Evolutionary conservation across 2,797 vertebrate genomes (phyloP), one percentile per base, ranked within the genome.

Genomic region (Limosa lapponica): DNA sequence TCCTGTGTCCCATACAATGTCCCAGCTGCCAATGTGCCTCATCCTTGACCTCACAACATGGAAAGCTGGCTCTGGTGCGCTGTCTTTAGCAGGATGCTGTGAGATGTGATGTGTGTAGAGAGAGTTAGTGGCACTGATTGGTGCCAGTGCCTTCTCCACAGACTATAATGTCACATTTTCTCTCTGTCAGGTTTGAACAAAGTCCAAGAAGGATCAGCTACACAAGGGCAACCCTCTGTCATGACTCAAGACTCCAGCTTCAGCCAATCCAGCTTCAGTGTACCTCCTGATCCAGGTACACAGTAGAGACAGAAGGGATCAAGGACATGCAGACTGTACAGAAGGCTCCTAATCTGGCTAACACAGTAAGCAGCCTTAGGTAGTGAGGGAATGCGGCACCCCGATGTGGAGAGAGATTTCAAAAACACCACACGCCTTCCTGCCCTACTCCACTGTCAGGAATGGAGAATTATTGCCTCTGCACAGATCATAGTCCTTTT

Each of bases 341-440:
- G 43, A 28, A 23, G 24, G 16, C 5, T 88, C 19, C 27, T 51
- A 27, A 54, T 14, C 8, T 73, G 20, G 5, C 34, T 58, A 4
- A 22, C 16, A 34, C 15, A 34, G 18, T n/a, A 58, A 62, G 13
- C 32, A 79, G 20, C 12, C 22, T 81, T 78, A 16, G 78, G 22
- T 2, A 19, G 24, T 10, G 5, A 25, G 36, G 32, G 49, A 71
- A 64, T 0, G 2, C 0, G 1, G 36, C 43, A 87, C 3, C 4
- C 10, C 1, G 8, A 16, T 2, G 0, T 25, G 16, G 23, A 62
- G 18, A 70, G 32, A 36, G 16, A 49, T 39, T 75, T 75, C 36
- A 61, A 72, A 81, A 72, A 2, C 30, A 43, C n/a, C 34, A 6
- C 34, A 4, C 15, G 25, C 13, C 32, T 67, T 65, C 34, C 41